Evolutionary conservation across 2,797 vertebrate genomes (phyloP).

Genomic region (Brachymystax lenok): DNA sequence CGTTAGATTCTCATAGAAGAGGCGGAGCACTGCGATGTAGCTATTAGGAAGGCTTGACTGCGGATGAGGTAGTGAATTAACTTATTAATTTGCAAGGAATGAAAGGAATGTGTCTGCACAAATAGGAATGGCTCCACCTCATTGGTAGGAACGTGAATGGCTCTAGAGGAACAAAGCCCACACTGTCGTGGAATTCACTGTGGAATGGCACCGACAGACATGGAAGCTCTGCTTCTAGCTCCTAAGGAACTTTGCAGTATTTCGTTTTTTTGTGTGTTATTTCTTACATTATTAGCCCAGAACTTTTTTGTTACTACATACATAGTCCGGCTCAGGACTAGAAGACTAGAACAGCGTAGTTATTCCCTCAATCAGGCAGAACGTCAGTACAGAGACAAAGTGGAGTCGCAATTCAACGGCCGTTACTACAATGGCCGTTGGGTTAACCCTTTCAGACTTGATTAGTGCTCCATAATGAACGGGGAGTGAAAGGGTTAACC

Average conservation of each 20-base stretch:
- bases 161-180: not conserved
- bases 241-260: too few species aligned
- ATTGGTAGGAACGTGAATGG: not conserved
- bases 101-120: not conserved
- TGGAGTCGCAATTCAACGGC: not conserved
- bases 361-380: too few species aligned
- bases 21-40: not conserved
- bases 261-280: too few species aligned
- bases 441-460: not conserved
- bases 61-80: not conserved
- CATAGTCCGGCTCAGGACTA: too few species aligned
- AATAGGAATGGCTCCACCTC: not conserved
- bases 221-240: too few species aligned
- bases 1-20: not conserved
- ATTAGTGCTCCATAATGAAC: not conserved
- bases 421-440: not conserved
- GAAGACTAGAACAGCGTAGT: too few species aligned
- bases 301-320: too few species aligned
- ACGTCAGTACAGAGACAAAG: too few species aligned
- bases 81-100: conserved; percentile 13
- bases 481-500: not conserved
- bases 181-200: not conserved
- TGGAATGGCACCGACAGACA: too few species aligned
- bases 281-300: too few species aligned
- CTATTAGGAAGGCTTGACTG: not conserved